These are phyloP conservation scores for Anas flavirostris DNA, from an alignment of 2,797 vertebrate species.

Conservation along the genomic window DNA sequence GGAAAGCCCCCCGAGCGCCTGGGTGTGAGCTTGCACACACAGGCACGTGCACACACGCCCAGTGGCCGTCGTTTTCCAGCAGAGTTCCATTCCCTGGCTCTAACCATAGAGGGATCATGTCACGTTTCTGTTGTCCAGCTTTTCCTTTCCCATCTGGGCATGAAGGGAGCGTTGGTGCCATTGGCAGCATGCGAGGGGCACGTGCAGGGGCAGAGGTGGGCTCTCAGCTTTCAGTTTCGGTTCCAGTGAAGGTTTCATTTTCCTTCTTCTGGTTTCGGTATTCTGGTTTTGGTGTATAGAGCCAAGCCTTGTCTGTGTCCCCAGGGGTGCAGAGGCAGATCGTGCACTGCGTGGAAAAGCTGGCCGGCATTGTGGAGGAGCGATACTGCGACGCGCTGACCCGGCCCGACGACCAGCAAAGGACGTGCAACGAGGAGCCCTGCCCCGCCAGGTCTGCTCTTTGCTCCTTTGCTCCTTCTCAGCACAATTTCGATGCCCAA, in stretches of 20 bases:
- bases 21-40: fast-evolving
- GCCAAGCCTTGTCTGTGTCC: neutral
- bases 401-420: conserved; percentile 86
- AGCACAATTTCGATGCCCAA: neutral
- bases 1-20: neutral
- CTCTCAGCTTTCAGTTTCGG: too few species aligned
- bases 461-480: too few species aligned
- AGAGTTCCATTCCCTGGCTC: neutral
- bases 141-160: neutral
- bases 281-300: too few species aligned
- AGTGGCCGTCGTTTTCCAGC: neutral
- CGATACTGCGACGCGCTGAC: conserved; percentile 82
- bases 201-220: neutral
- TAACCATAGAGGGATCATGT: fast-evolving
- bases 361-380: conserved; percentile 87
- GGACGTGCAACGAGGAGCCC: conserved; percentile 85
- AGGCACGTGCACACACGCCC: fast-evolving
- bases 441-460: conserved; percentile 86
- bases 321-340: conserved; percentile 90
- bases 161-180: neutral
- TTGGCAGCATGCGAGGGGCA: neutral
- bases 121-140: neutral
- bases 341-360: conserved; percentile 87
- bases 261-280: too few species aligned
- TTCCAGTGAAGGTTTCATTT: neutral